phyloP scores from a whole-genome alignment of 2,797 vertebrate species.

The Scomberomorus guttatus region DNA sequence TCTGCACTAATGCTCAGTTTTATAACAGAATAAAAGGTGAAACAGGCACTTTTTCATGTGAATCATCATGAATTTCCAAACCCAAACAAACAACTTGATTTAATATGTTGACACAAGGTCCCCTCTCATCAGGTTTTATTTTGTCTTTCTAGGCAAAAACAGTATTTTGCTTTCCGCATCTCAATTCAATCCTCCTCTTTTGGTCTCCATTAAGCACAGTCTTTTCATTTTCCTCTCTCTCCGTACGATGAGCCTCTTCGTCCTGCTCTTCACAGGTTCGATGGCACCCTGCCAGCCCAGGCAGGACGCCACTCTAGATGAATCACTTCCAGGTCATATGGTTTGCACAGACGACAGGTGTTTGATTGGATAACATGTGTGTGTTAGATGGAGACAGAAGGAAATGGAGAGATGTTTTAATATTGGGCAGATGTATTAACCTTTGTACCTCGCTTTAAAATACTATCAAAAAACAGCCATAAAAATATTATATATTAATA shows the following conservation, averaged over 20 bases:
- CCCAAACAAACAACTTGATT: neutral
- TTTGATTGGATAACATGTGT: conserved; percentile 4
- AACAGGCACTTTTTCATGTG: neutral
- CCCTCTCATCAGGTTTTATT: neutral
- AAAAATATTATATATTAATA: too few relatives aligned
- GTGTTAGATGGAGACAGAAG: neutral
- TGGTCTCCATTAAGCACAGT: neutral
- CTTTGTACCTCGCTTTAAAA: too few relatives aligned
- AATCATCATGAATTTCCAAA: neutral
- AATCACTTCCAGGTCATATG: conserved; percentile 67
- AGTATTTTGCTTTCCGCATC: neutral
- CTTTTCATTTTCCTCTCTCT: conserved; percentile 1
- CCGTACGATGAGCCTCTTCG: conserved; percentile 22
- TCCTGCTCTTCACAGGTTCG: conserved; percentile 49
- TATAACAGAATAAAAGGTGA: conserved; percentile 21
- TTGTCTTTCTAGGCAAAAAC: neutral
- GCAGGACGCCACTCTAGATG: conserved; percentile 59
- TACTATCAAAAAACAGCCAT: too few relatives aligned
- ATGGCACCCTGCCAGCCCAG: conserved; percentile 40
- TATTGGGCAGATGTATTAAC: neutral
- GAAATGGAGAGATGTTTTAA: neutral
- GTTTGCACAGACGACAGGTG: conserved; percentile 42
- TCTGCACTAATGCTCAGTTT: conserved; percentile 2
- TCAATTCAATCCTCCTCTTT: neutral
- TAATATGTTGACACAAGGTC: neutral